Evolutionary conservation across 2,888 invertebrate genomes (phyloP), one percentile per base, ranked within the genome.

Genomic region (Brachycybe producta): DNA sequence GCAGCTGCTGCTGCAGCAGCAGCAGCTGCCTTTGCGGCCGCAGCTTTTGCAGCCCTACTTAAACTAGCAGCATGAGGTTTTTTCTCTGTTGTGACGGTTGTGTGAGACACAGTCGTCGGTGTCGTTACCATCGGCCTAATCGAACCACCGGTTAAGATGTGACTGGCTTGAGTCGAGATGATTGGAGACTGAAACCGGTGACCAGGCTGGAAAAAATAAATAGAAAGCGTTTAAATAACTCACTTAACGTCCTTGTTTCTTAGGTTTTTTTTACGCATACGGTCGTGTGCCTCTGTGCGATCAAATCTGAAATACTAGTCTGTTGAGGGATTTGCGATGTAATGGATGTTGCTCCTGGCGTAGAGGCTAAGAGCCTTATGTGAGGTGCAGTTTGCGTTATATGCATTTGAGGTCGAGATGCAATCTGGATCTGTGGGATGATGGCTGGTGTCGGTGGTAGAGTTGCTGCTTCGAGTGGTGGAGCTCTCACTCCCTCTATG

Each of bases 401-500:
- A n/a, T n/a, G n/a, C 36, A 49, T 28, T 34, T 39, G n/a, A 40
- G 40, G 48, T 27, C 30, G 39, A 27, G 51, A 53, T 34, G 34
- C 41, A 38, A 58, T 56, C 34, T 57, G 59, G 39, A 55, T 54
- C 45, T 53, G 52, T 27, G 59, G 52, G n/a, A 54, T 50, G 11
- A 49, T 46, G 28, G 51, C 47, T 38, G 49, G 53, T 23, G 44
- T 54, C 15, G 44, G 52, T 27, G 54, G 59, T 36, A 77, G 73
- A 62, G 76, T 76, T 35, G 80, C 77, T 43, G 81, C 75, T 54
- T 77, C 77, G 55, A 80, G 73, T 21, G 86, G 80, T 15, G 94
- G 95, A 8, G 94, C 84, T 65, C 82, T 80, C 61, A 97, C 91
- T 13, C 95, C 95, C 59, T 95, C 94, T 61, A 97, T 95, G 27